A percentile compares a stretch with the other conserved stretches of the same genome.
Conservation (phyloP, 1,140 invertebrate species). For the Agraylea sexmaculata region DNA sequence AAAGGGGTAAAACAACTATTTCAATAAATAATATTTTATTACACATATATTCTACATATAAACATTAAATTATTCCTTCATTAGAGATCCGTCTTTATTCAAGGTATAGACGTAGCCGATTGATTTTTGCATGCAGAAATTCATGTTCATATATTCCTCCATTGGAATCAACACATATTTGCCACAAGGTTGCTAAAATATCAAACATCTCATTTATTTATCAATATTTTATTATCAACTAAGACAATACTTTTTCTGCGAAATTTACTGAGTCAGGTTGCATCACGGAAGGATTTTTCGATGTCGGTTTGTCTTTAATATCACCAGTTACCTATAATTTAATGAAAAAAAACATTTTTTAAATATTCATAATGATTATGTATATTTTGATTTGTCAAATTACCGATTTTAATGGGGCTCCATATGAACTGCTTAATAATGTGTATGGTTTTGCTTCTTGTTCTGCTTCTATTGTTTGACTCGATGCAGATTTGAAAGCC, state of each 20-base stretch:
- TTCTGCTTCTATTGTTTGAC: background rate
- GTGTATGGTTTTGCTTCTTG: constrained; percentile 17
- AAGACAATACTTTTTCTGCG: too few relatives aligned
- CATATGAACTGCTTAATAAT: constrained; percentile 17
- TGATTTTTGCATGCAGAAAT: constrained; percentile 34
- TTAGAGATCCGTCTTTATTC: constrained; percentile 29
- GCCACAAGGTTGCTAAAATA: background rate
- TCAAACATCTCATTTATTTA: background rate
- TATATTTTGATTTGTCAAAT: too few relatives aligned
- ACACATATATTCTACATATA: background rate
- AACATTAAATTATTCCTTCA: constrained; percentile 11
- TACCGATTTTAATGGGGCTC: constrained; percentile 17
- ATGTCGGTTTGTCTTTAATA: background rate
- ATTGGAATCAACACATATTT: constrained; percentile 16
- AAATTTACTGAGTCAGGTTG: too few relatives aligned
- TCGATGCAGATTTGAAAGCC: too few relatives aligned
- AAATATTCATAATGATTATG: constrained; percentile 4
- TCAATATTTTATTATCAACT: too few relatives aligned
- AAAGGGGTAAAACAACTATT: constrained; percentile 49
- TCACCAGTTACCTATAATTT: constrained; percentile 10
- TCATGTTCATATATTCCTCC: constrained; percentile 31
- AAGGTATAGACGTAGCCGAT: constrained; percentile 32
- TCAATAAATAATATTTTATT: constrained; percentile 1
- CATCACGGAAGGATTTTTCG: constrained; percentile 4
- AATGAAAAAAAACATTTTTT: constrained; percentile 7